Conservation (phyloP, 2,888 invertebrate species). For the Agrochola lychnidis region DNA sequence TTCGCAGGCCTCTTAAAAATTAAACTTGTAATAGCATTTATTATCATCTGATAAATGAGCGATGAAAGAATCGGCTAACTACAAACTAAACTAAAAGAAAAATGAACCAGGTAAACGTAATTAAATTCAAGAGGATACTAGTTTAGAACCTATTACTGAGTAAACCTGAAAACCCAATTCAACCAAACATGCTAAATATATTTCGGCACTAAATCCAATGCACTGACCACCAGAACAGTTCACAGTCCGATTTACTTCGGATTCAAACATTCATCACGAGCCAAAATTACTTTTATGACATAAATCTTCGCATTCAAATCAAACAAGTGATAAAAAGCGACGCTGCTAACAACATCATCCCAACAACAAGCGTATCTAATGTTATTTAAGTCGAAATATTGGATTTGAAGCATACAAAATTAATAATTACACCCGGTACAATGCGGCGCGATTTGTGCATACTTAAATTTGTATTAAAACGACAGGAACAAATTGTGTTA, state of each 20-base stretch:
- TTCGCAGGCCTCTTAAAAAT: no score
- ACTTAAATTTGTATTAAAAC: slow-evolving; percentile 62
- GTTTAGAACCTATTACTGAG: no score
- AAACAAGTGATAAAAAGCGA: slow-evolving; percentile 80
- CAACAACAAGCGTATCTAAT: slow-evolving; percentile 85
- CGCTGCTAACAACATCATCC: slow-evolving; percentile 86
- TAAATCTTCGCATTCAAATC: slow-evolving; percentile 81
- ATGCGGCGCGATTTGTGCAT: slow-evolving; percentile 73
- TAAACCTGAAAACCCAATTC: background rate
- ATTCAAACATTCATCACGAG: slow-evolving; percentile 70
- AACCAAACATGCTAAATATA: background rate
- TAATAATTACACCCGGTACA: slow-evolving; percentile 83
- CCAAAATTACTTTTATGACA: slow-evolving; percentile 74
- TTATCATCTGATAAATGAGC: background rate
- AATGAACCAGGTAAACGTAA: no score
- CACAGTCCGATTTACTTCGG: slow-evolving; percentile 56
- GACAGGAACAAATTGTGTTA: slow-evolving; percentile 61
- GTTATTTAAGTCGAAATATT: slow-evolving; percentile 83
- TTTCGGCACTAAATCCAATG: background rate
- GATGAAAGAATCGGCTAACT: no score
- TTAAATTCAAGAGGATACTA: background rate
- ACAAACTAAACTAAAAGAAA: background rate
- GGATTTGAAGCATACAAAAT: slow-evolving; percentile 87
- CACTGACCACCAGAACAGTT: slow-evolving; percentile 47
- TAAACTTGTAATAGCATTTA: background rate